Evolutionary conservation across 2,888 invertebrate genomes (phyloP).

Genomic region (Junonia oenone): DNA sequence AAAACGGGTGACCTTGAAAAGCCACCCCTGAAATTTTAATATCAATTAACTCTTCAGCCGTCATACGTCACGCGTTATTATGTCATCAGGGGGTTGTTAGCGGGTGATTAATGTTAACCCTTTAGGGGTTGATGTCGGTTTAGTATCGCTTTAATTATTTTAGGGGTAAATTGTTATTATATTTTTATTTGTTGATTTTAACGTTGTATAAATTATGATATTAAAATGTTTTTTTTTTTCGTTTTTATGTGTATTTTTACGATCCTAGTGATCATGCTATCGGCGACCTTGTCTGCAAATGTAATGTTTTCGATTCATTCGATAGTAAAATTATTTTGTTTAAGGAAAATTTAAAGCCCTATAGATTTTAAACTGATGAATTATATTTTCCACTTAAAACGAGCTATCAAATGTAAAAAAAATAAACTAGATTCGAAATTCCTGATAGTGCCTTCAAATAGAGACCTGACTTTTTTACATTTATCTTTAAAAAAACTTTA

Average conservation of each 20-base stretch:
- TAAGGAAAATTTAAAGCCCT: too few species aligned
- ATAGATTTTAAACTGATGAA: too few species aligned
- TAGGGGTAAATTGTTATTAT: neutral
- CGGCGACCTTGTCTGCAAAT: too few species aligned
- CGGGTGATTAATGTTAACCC: conserved; percentile 31
- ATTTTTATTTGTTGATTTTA: neutral
- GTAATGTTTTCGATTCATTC: too few species aligned
- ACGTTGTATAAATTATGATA: neutral
- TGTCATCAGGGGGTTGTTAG: conserved; percentile 21
- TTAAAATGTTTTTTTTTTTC: neutral
- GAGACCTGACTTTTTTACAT: too few species aligned
- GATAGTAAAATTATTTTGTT: too few species aligned
- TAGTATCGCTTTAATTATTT: neutral
- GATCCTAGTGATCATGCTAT: too few species aligned
- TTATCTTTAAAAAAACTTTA: too few species aligned
- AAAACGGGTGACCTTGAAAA: conserved; percentile 14
- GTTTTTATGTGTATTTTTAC: neutral
- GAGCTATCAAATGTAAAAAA: too few species aligned
- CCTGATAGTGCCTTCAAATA: too few species aligned
- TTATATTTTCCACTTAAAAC: too few species aligned
- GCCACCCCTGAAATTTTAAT: conserved; percentile 19
- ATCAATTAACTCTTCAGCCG: conserved; percentile 22
- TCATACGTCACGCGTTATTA: conserved; percentile 24
- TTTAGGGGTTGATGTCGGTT: conserved; percentile 33
- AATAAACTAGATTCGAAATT: too few species aligned